These are phyloP conservation scores for Anhinga anhinga DNA, from an alignment of 2,113 vertebrate species.

Conservation along the genomic window DNA sequence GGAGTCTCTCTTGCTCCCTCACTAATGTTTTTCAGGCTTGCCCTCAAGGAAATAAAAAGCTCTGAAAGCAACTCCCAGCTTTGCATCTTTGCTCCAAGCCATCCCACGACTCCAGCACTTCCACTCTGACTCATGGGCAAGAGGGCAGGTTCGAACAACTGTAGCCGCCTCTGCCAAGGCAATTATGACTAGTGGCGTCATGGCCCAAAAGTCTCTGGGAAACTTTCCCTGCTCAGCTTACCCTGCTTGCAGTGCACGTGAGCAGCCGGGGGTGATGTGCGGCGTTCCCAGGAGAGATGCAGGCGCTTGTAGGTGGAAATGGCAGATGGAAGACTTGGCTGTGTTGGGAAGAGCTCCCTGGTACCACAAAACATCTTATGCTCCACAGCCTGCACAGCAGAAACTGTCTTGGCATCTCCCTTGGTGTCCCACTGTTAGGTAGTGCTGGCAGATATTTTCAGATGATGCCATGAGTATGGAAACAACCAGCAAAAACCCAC, in stretches of 20 bases:
- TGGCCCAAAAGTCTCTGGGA: background rate
- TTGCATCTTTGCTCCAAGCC: constrained; percentile 4
- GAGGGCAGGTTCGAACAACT: constrained; percentile 44
- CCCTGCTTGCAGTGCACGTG: fast-evolving
- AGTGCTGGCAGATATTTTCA: background rate
- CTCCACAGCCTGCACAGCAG: background rate
- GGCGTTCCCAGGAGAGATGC: background rate
- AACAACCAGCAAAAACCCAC: background rate
- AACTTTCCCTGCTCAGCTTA: background rate
- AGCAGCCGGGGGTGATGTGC: background rate
- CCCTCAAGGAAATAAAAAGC: background rate
- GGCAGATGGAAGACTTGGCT: background rate
- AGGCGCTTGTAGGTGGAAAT: background rate
- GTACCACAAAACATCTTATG: background rate
- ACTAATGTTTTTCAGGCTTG: background rate
- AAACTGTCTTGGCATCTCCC: background rate
- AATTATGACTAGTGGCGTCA: background rate
- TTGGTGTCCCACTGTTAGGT: fast-evolving
- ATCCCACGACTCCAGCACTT: background rate
- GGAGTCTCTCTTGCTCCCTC: background rate
- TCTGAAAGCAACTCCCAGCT: constrained; percentile 12
- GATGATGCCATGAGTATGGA: background rate
- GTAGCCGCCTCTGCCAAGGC: constrained; percentile 5
- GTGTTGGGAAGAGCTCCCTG: background rate
- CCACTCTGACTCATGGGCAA: constrained; percentile 30